Evolutionary conservation across 2,888 invertebrate species (phyloP), one percentile per base, ranked within the genome.

Genomic region (Xestobium rufovillosum): DNA sequence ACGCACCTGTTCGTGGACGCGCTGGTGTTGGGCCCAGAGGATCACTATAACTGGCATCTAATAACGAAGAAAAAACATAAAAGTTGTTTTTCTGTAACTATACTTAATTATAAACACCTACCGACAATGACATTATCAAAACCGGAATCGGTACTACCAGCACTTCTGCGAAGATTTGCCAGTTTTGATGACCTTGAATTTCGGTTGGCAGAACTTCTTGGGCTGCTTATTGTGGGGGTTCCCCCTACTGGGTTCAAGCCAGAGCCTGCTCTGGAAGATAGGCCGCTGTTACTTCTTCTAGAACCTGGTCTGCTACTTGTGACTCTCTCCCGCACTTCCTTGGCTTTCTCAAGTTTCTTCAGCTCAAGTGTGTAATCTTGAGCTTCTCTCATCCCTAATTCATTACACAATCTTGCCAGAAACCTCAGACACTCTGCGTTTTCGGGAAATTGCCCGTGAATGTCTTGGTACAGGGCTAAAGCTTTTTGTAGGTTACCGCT

Each of bases 341-440:
- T 72, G 0, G 69, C 55, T 48, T 67, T 71, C 48, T 72, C 73
- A 29, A 67, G 41, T 45, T 89, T 83, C 53, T 89, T 86, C 59
- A 95, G 70, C 58, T 92, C 91, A 19, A 78, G 69, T 1, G 81
- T 75, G 69, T 94, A 96, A 12, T 84, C 78, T 44, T 85, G 81
- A 0, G 90, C 83, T 57, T 97, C 96, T 25, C 85, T 76, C 57
- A 96, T 73, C 0, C 95, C 95, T 54, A 96, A 74, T 59, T 94
- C 92, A 19, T 83, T 83, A 57, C 89, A 86, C 32, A 95, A 66
- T 49, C 89, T 78, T n/a, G 91, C 83, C 53, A 95, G 72, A 60
- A 89, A 79, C 64, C 88, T 85, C 34, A 95, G 68, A 66, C 96
- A 96, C 59, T 94, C 92, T 1, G 88, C 75, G 63, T 96, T 95